Evolutionary conservation across 1,140 invertebrate genomes (phyloP), one percentile per base, ranked within the genome.

Genomic region (Colletes gigas): DNA sequence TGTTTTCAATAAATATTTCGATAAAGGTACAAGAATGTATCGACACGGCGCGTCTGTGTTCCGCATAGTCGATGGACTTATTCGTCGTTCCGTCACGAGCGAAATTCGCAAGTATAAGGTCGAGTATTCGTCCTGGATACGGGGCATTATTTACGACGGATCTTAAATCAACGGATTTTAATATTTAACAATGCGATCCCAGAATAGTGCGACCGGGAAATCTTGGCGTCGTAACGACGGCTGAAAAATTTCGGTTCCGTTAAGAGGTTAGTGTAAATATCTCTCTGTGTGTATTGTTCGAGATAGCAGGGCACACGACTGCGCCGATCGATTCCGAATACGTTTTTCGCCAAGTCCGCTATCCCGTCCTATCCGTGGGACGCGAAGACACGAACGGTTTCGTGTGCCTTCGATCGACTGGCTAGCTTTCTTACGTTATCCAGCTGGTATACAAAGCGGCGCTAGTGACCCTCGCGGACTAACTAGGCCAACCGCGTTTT

Each of bases 281-380:
- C 50, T 52, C 41, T 65, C 30, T 50, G 8, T 10, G 5, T 30
- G 30, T 41, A 78, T 75, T 39, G 21, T 59, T 54, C 9, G 54
- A n/a, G 71, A 67, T 47, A 63, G 10, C 30, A 14, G 44, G 14
- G 15, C 39, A 50, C 63, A 66, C 63, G 21, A 52, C 71, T 52
- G 63, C 6, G 47, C 41, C 63, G 62, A 80, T 80, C 72, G 78
- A 80, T 80, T 47, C 39, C 21, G 54, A 74, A 68, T 52, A 60
- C n/a, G 63, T 74, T 67, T 80, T 68, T 80, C 21, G 39, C n/a
- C 78, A 50, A 78, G 60, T 73, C 50, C 55, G 17, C 68, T 71
- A n/a, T 73, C 44, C 47, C 55, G 17, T 44, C 6, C 21, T 30
- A 12, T n/a, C n/a, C 19, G n/a, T 74, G 47, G 7, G 17, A 55